phyloP scores from a whole-genome alignment of 2,888 invertebrate genomes.

The Xestobium rufovillosum region DNA sequence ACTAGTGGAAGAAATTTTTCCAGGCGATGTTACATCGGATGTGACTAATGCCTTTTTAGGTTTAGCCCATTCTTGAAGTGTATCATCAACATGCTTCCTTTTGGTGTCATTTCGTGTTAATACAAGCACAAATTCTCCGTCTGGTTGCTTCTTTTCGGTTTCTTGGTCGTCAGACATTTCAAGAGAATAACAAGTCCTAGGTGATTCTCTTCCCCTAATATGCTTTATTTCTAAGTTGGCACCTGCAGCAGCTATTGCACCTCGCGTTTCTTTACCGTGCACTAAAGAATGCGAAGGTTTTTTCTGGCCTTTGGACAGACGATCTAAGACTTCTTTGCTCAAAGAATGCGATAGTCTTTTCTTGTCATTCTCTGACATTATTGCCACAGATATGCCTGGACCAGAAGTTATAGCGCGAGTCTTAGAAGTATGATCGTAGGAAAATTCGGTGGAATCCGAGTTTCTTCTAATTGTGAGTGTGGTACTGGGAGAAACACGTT shows the following conservation, averaged over 20 bases:
- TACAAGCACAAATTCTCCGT: constrained; percentile 43
- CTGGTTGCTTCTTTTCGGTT: constrained; percentile 26
- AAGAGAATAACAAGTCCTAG: constrained; percentile 45
- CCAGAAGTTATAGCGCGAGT: not conserved
- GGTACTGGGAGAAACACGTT: constrained; percentile 16
- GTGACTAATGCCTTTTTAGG: constrained; percentile 37
- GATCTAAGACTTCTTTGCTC: constrained; percentile 64
- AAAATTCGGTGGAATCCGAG: constrained; percentile 39
- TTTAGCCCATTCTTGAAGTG: constrained; percentile 44
- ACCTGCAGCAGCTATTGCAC: constrained; percentile 51
- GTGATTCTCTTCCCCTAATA: constrained; percentile 38
- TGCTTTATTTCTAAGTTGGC: constrained; percentile 38
- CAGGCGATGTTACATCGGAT: constrained; percentile 28
- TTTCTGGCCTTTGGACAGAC: constrained; percentile 46
- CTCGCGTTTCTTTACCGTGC: constrained; percentile 53
- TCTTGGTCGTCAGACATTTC: constrained; percentile 41
- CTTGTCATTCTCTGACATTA: constrained; percentile 61
- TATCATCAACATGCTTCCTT: constrained; percentile 37
- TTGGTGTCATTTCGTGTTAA: constrained; percentile 36
- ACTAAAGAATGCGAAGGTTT: constrained; percentile 38
- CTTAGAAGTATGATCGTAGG: constrained; percentile 4
- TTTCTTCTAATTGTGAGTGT: constrained; percentile 43
- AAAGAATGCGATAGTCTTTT: constrained; percentile 63
- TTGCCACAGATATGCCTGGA: constrained; percentile 28
- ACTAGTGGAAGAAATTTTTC: constrained; percentile 49